phyloP scores from a whole-genome alignment of 2,888 invertebrate species.

The Sericinus montela region DNA sequence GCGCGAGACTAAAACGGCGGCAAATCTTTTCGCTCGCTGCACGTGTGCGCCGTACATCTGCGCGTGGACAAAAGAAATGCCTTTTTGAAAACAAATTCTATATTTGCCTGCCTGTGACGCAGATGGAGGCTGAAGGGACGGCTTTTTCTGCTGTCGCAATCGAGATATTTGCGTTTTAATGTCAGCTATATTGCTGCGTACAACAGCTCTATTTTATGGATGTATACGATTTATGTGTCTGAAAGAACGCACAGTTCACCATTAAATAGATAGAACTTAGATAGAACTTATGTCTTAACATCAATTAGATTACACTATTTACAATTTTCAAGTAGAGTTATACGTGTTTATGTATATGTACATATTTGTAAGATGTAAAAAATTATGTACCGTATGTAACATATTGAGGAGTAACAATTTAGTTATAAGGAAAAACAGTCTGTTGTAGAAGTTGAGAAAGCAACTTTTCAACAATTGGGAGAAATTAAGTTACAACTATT shows the following conservation, averaged over 20 bases:
- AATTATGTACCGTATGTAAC: too few species aligned
- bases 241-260: not conserved
- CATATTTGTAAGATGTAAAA: too few species aligned
- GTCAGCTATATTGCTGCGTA: not conserved
- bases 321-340: too few species aligned
- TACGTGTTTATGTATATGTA: too few species aligned
- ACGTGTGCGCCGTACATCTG: slow-evolving; percentile 32
- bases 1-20: not conserved
- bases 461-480: too few species aligned
- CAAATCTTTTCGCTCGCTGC: slow-evolving; percentile 3
- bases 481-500: too few species aligned
- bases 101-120: slow-evolving; percentile 22
- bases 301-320: too few species aligned
- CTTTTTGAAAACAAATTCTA: slow-evolving; percentile 31
- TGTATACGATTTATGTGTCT: not conserved
- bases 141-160: not conserved
- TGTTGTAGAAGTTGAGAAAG: too few species aligned
- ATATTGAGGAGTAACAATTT: too few species aligned
- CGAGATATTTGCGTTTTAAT: slow-evolving; percentile 1
- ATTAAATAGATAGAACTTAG: too few species aligned
- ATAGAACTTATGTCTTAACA: too few species aligned
- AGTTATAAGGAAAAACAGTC: too few species aligned
- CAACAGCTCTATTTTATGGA: slow-evolving; percentile 5
- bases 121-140: slow-evolving; percentile 1
- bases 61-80: slow-evolving; percentile 30